These are phyloP conservation scores for Platypus cylindrus DNA, from an alignment of 2,888 invertebrate species.

Conservation along the genomic window DNA sequence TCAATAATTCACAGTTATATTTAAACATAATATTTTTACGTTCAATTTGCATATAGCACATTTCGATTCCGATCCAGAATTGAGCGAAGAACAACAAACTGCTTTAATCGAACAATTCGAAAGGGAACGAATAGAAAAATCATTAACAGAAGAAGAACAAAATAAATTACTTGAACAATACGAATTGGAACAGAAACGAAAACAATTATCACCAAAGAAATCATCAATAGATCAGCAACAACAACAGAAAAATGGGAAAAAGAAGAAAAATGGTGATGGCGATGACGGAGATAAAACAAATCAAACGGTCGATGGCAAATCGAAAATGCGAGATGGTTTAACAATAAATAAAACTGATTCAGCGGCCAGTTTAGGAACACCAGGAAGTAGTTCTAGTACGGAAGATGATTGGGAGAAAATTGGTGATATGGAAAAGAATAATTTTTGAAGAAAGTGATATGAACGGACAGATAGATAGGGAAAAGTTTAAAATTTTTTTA, in stretches of 20 bases:
- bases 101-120: too few species aligned
- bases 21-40: too few species aligned
- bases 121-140: too few species aligned
- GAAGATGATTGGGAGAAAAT: constrained; percentile 39
- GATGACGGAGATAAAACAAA: constrained; percentile 10
- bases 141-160: constrained; percentile 59
- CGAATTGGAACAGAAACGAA: constrained; percentile 42
- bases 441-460: too few species aligned
- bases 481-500: too few species aligned
- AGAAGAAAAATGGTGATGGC: constrained; percentile 16
- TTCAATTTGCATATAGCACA: too few species aligned
- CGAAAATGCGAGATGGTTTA: too few species aligned
- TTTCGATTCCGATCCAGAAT: constrained; percentile 51
- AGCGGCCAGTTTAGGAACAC: constrained; percentile 24
- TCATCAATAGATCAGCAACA: constrained; percentile 1
- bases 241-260: constrained; percentile 17
- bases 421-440: constrained; percentile 28
- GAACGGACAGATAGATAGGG: too few species aligned
- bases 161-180: constrained; percentile 53
- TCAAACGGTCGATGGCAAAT: too few species aligned
- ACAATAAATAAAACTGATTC: constrained; percentile 25
- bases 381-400: constrained; percentile 30
- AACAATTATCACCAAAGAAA: constrained; percentile 11
- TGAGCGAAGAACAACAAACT: too few species aligned
- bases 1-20: too few species aligned